Base-by-base conservation (phyloP, 1,140 invertebrate species). In the Drosophila subpulchrella region DNA sequence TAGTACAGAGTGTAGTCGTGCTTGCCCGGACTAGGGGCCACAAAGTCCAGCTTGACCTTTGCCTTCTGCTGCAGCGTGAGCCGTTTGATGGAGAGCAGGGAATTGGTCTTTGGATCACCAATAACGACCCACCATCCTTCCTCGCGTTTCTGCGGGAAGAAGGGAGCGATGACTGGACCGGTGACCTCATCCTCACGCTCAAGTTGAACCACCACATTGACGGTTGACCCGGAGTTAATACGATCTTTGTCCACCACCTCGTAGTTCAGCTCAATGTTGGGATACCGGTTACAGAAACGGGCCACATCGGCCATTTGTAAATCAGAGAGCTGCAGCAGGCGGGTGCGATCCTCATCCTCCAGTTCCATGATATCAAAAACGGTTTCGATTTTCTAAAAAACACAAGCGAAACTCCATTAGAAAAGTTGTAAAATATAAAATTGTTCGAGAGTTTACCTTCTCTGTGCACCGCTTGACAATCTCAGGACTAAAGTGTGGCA, bases 71-170 rank as follows among this genome's bases (percentile, higher is more conserved):
- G 98, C 0, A 99, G 93, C 0, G 97, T 98, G 15, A 99, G 93
- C 17, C 99, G 94, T 92, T 99, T 99, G 90, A 99, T 99, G 3
- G 98, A 99, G 0, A 99, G 94, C 13, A 99, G 93, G 0, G 97
- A 98, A 93, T 99, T 99, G 2, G 94, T 95, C 89, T 97, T 98
- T 0, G 98, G 97, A 93, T 99, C 98, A 1, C 99, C 98, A 88
- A 99, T 98, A 15, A 99, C 98, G 6, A 99, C 97, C 98, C 99
- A 99, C 99, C 99, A 99, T 41, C 98, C 98, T 94, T 99, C 99
- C 93, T 99, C 99, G 50, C 98, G 96, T 95, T 99, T 99, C 95
- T 97, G 97, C 44, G 99, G 98, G 94, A 99, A 99, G 93, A 98
- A 97, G 0, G 99, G 99, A 15, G 99, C 99, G 65, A 99, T 97